A percentile compares a stretch with the other conserved stretches of the same genome.
These are phyloP conservation scores for Actenoides hombroni DNA, from an alignment of 2,113 vertebrate genomes.

Conservation along the genomic window DNA sequence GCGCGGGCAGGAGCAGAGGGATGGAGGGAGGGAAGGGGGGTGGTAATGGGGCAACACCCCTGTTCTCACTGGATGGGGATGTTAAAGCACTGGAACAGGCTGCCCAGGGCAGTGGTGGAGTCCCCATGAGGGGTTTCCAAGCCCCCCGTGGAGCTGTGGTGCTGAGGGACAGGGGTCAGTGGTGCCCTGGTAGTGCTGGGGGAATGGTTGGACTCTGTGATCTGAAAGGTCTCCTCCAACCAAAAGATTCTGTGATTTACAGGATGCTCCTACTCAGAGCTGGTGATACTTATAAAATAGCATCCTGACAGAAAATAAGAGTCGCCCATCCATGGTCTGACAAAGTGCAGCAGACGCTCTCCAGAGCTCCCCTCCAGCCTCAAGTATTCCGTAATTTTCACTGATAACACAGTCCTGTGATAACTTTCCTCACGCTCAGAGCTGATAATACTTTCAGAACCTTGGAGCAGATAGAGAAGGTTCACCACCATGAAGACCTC, in stretches of 20 bases:
- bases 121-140: not conserved
- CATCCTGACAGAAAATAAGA: fast-evolving
- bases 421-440: not conserved
- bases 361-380: not conserved
- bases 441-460: not conserved
- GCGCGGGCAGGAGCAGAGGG: not conserved
- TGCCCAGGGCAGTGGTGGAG: not conserved
- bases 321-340: fast-evolving
- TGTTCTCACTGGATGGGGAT: fast-evolving
- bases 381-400: not conserved
- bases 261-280: not conserved
- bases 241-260: not conserved
- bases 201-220: not conserved
- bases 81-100: too few relatives aligned
- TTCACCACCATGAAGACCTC: not conserved
- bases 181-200: not conserved
- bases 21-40: too few relatives aligned
- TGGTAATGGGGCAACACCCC: fast-evolving
- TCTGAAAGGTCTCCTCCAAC: not conserved
- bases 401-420: not conserved
- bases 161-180: not conserved
- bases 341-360: fast-evolving
- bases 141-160: not conserved
- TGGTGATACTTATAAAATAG: fast-evolving
- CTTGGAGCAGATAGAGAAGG: not conserved